Evolutionary conservation across 2,797 vertebrate species (phyloP).

Genomic region (Monodelphis domestica): DNA sequence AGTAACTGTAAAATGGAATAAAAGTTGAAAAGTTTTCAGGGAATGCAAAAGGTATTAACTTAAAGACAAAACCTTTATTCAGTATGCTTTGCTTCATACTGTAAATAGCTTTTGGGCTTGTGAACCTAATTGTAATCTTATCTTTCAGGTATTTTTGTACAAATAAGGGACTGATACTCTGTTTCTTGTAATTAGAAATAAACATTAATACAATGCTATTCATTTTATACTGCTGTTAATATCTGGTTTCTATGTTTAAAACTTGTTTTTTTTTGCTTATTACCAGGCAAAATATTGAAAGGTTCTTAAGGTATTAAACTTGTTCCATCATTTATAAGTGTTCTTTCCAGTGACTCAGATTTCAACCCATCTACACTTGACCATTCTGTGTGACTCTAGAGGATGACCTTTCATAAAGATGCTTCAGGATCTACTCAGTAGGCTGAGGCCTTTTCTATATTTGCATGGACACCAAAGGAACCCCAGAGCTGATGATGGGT

Average conservation of each 20-base stretch:
- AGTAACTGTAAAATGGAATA: constrained; percentile 88
- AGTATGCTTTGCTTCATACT: constrained; percentile 93
- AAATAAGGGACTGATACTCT: constrained; percentile 98
- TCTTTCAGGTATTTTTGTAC: constrained; percentile 99
- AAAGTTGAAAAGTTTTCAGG: constrained; percentile 88
- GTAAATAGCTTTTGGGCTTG: constrained; percentile 95
- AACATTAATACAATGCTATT: constrained; percentile 96
- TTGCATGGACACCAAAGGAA: neutral
- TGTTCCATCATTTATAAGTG: neutral
- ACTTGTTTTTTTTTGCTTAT: neutral
- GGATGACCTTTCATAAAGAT: neutral
- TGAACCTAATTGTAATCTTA: constrained; percentile 96
- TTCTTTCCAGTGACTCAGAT: neutral
- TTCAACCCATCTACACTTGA: neutral
- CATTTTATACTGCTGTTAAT: constrained; percentile 74
- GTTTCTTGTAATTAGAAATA: constrained; percentile 99
- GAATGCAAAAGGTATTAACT: constrained; percentile 91
- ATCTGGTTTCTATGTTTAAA: neutral
- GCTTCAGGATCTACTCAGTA: neutral
- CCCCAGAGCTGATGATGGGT: neutral
- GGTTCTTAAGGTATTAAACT: too few relatives aligned
- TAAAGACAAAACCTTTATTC: constrained; percentile 91
- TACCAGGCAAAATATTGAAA: neutral
- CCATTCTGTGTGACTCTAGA: neutral
- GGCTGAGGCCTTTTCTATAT: neutral